Conservation (phyloP, 1,140 invertebrate genomes). For the Dryas iulia region DNA sequence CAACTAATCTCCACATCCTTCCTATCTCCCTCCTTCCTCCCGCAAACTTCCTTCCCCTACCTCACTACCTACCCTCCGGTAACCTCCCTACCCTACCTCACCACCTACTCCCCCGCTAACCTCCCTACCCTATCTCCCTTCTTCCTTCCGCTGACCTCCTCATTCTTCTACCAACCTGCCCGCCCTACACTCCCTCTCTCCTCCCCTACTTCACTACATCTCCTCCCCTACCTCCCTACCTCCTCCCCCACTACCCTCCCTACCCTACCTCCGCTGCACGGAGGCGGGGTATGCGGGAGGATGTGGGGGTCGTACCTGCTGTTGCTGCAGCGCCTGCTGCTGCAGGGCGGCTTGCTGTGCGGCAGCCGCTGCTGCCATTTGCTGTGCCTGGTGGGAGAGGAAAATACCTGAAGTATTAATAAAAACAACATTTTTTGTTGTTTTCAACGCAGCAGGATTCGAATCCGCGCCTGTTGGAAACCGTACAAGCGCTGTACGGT, state of each 20-base stretch:
- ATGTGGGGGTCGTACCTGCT: constrained; percentile 68
- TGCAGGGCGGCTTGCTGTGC: constrained; percentile 64
- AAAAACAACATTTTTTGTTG: too few relatives aligned
- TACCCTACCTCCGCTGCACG: constrained; percentile 41
- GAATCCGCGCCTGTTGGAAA: too few relatives aligned
- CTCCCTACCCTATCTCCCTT: background rate
- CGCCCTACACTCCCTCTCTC: background rate
- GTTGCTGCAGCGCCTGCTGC: constrained; percentile 65
- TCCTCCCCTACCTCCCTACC: background rate
- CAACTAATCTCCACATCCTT: too few relatives aligned
- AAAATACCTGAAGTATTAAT: too few relatives aligned
- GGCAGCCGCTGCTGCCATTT: constrained; percentile 64
- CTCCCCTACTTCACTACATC: too few relatives aligned
- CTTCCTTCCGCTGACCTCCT: background rate
- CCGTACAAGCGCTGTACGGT: too few relatives aligned
- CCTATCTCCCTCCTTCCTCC: background rate
- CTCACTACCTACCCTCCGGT: background rate
- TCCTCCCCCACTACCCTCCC: background rate
- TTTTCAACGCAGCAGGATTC: too few relatives aligned
- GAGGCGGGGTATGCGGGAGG: constrained; percentile 63
- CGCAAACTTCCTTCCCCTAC: too few relatives aligned
- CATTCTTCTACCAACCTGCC: too few relatives aligned
- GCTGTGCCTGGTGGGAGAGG: constrained; percentile 48
- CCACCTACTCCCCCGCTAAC: too few relatives aligned
- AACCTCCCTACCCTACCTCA: too few relatives aligned